These are phyloP conservation scores for Macrotus californicus DNA, from an alignment of 2,113 vertebrate genomes.

Conservation along the genomic window DNA sequence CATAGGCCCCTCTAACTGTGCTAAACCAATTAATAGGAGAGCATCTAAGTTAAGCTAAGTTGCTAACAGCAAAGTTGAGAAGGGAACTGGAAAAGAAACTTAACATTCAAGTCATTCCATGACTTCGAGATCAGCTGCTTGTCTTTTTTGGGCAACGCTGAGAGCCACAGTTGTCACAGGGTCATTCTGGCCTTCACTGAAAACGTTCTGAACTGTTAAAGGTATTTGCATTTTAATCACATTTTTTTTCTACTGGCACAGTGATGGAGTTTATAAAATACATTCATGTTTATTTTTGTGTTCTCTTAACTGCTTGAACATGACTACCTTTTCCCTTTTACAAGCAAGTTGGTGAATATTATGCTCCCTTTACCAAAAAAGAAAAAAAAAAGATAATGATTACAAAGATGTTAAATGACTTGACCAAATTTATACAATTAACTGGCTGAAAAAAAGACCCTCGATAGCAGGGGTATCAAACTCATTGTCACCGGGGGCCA, in stretches of 20 bases:
- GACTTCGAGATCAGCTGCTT: conserved; percentile 58
- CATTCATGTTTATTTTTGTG: not conserved
- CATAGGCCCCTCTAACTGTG: conserved; percentile 47
- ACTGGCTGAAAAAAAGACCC: not conserved
- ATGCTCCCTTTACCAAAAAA: not conserved
- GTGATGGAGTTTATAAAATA: not conserved
- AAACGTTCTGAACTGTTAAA: not conserved
- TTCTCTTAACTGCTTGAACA: not conserved
- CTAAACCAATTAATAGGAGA: conserved; percentile 41
- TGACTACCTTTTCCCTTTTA: not conserved
- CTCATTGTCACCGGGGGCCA: too few relatives aligned
- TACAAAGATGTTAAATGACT: not conserved
- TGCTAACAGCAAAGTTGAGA: conserved; percentile 55
- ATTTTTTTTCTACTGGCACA: not conserved
- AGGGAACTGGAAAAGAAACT: conserved; percentile 55
- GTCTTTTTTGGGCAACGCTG: not conserved
- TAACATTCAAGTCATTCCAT: conserved; percentile 60
- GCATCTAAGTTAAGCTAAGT: conserved; percentile 48
- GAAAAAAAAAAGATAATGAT: not conserved
- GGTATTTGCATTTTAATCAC: not conserved
- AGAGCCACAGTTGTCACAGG: not conserved
- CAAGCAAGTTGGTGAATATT: not conserved
- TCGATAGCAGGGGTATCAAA: too few relatives aligned
- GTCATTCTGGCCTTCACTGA: not conserved
- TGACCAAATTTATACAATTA: not conserved